Evolutionary conservation across 2,888 invertebrate species (phyloP).

Genomic region (Bursaphelenchus okinawaensis): DNA sequence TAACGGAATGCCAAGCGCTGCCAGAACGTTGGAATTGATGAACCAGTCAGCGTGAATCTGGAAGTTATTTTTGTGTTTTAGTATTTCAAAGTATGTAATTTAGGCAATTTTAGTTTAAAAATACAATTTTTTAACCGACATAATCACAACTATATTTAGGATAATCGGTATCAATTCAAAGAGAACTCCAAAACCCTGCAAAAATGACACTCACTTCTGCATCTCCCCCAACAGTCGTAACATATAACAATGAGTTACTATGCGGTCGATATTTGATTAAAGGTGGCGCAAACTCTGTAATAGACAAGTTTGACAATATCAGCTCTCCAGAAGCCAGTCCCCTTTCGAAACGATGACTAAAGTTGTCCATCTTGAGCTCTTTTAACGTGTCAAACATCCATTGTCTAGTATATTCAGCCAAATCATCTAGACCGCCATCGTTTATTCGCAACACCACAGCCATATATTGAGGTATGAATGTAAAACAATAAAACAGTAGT

Average conservation of each 20-base stretch:
- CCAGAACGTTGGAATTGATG: constrained; percentile 40
- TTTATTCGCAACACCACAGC: constrained; percentile 33
- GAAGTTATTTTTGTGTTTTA: constrained; percentile 8
- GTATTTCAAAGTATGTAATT: too few relatives aligned
- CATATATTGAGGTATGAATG: background rate
- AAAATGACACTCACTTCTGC: constrained; percentile 26
- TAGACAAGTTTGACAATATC: constrained; percentile 38
- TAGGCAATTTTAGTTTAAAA: too few relatives aligned
- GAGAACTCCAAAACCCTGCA: background rate
- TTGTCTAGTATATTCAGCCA: constrained; percentile 50
- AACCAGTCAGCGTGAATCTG: constrained; percentile 44
- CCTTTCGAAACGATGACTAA: constrained; percentile 31
- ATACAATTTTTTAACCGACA: background rate
- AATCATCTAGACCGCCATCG: constrained; percentile 44
- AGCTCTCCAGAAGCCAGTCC: constrained; percentile 46
- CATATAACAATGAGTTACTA: constrained; percentile 46
- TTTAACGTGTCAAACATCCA: constrained; percentile 48
- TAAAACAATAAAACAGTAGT: background rate
- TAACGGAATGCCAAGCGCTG: constrained; percentile 42
- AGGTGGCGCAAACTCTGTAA: constrained; percentile 40
- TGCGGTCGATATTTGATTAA: constrained; percentile 46
- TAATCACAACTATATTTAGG: too few relatives aligned
- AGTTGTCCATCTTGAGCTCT: constrained; percentile 42
- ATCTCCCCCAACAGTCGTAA: constrained; percentile 48
- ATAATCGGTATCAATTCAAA: too few relatives aligned